These are phyloP conservation scores for Tinea semifulvella DNA, from an alignment of 2,888 invertebrate genomes.

Conservation along the genomic window DNA sequence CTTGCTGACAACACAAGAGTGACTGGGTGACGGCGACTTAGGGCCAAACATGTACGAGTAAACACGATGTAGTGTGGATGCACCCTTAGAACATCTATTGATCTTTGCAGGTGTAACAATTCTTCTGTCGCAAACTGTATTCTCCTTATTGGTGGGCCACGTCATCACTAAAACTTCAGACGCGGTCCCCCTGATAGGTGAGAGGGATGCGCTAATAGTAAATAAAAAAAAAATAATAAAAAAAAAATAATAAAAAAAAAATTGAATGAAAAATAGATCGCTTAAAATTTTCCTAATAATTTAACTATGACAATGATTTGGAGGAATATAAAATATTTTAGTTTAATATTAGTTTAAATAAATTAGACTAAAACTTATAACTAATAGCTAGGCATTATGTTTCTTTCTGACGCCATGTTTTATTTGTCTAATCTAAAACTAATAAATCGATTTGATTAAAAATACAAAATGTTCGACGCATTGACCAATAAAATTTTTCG, in stretches of 20 bases:
- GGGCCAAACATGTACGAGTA: no score
- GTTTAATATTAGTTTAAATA: no score
- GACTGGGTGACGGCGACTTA: neutral
- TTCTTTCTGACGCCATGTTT: no score
- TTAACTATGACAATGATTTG: no score
- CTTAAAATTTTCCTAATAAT: no score
- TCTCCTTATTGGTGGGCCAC: slow-evolving; percentile 98
- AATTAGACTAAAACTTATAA: no score
- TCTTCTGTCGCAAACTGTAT: slow-evolving; percentile 98
- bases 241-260: slow-evolving; percentile 22
- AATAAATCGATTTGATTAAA: no score
- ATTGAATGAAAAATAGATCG: slow-evolving; percentile 27
- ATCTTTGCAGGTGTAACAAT: slow-evolving; percentile 97
- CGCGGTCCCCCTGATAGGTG: slow-evolving; percentile 99
- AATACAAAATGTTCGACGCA: no score
- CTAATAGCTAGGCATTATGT: no score
- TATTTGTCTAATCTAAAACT: no score
- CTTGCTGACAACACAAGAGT: slow-evolving; percentile 23
- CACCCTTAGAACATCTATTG: slow-evolving; percentile 44
- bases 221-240: slow-evolving; percentile 28
- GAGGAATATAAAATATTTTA: no score
- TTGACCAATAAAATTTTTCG: no score
- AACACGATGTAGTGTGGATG: neutral
- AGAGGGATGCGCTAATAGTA: slow-evolving; percentile 30
- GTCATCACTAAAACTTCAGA: slow-evolving; percentile 99